Conservation (phyloP, 2,888 invertebrate genomes). For the Elegia similella region DNA sequence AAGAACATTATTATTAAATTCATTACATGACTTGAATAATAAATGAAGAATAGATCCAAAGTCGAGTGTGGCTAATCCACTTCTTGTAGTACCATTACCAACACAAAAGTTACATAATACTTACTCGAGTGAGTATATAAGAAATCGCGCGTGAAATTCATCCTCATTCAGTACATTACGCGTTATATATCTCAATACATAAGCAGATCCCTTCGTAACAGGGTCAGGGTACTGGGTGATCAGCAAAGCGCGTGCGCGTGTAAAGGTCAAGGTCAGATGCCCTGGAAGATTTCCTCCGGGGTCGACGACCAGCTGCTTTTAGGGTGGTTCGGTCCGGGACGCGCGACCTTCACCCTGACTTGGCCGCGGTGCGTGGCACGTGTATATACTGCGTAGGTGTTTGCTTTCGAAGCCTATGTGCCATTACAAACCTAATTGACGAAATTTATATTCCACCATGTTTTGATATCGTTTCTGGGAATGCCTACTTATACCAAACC, state of each 20-base stretch:
- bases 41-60: too few relatives aligned
- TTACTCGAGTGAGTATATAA: background rate
- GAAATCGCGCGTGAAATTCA: slow-evolving; percentile 13
- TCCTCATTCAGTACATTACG: slow-evolving; percentile 11
- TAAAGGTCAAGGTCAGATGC: slow-evolving; percentile 75
- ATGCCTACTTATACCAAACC: background rate
- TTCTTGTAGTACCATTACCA: too few relatives aligned
- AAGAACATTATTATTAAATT: too few relatives aligned
- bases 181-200: slow-evolving; percentile 39
- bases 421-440: slow-evolving; percentile 29
- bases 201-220: slow-evolving; percentile 61
- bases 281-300: slow-evolving; percentile 77
- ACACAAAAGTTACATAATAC: background rate
- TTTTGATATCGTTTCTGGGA: background rate
- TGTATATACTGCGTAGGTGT: slow-evolving; percentile 63
- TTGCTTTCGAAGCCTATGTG: slow-evolving; percentile 31
- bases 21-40: too few relatives aligned
- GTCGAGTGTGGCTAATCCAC: too few relatives aligned
- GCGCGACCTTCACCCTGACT: slow-evolving; percentile 68
- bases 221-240: slow-evolving; percentile 75
- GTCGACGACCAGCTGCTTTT: slow-evolving; percentile 71
- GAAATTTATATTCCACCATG: background rate
- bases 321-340: slow-evolving; percentile 64
- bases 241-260: slow-evolving; percentile 72
- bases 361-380: slow-evolving; percentile 62